phyloP scores from a whole-genome alignment of 2,888 invertebrate genomes.

The Eurytoma adleriae region DNA sequence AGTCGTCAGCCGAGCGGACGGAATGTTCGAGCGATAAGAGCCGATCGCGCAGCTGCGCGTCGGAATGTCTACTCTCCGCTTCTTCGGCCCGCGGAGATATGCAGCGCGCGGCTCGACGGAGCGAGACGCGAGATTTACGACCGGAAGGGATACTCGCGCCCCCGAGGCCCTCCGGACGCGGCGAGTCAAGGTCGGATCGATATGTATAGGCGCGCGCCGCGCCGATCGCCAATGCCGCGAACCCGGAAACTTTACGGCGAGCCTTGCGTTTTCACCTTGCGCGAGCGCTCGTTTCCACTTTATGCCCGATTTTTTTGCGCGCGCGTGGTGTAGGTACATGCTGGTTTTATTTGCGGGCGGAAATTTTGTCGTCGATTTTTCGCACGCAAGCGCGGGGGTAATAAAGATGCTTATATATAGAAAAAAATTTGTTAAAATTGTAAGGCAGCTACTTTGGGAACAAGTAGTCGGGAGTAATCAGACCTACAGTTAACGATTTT shows the following conservation, averaged over 20 bases:
- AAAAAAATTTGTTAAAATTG: no score
- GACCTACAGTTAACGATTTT: no score
- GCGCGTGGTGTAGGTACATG: background rate
- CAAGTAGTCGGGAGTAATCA: no score
- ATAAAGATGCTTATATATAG: no score
- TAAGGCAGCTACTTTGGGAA: no score
- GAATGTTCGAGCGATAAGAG: no score
- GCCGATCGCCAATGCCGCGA: slow-evolving; percentile 6
- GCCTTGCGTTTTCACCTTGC: background rate
- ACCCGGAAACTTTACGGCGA: slow-evolving; percentile 20
- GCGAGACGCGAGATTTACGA: slow-evolving; percentile 12
- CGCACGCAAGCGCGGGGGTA: no score
- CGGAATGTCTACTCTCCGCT: no score
- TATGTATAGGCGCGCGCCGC: background rate
- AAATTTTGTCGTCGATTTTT: background rate
- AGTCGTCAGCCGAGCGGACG: no score
- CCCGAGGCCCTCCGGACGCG: background rate
- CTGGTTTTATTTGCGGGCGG: background rate
- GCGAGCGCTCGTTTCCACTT: background rate
- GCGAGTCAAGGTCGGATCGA: slow-evolving; percentile 39
- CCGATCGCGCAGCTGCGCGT: no score
- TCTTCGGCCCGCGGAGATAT: no score
- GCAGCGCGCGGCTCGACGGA: background rate
- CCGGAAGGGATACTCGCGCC: background rate
- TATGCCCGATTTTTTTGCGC: background rate